Evolutionary conservation across 1,140 invertebrate species (phyloP).

Genomic region (Eupristina koningsbergeri): DNA sequence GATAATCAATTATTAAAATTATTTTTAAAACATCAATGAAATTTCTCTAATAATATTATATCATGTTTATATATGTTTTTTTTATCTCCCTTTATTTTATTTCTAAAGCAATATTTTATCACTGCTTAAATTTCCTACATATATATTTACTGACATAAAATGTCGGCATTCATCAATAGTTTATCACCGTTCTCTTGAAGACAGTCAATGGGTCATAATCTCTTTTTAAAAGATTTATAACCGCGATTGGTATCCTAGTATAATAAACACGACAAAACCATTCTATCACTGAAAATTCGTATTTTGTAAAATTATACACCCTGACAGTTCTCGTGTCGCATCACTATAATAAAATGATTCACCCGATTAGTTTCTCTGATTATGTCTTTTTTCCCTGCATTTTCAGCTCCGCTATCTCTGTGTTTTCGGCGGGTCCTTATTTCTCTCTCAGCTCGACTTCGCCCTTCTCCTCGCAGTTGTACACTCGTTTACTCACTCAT

Average conservation of each 20-base stretch:
- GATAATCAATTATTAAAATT: neutral
- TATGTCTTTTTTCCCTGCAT: neutral
- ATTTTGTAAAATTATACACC: neutral
- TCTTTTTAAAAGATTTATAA: conserved; percentile 1
- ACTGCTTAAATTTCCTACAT: neutral
- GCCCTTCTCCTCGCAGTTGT: neutral
- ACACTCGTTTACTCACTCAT: neutral
- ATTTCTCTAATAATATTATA: neutral
- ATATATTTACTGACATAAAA: neutral
- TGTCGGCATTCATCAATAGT: neutral
- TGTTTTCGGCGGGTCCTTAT: neutral
- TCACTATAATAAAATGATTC: conserved; percentile 17
- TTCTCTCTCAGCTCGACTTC: neutral
- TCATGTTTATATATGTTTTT: neutral
- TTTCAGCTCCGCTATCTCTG: neutral
- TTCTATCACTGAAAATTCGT: neutral
- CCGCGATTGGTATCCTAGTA: neutral
- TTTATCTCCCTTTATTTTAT: neutral
- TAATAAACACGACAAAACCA: neutral
- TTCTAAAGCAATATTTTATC: neutral
- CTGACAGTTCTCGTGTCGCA: neutral
- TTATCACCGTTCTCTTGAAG: neutral
- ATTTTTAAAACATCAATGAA: neutral
- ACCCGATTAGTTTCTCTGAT: conserved; percentile 12
- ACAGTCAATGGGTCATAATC: neutral